Evolutionary conservation across 23 tunicate species (phyloP).

Genomic region (Styela clava): DNA sequence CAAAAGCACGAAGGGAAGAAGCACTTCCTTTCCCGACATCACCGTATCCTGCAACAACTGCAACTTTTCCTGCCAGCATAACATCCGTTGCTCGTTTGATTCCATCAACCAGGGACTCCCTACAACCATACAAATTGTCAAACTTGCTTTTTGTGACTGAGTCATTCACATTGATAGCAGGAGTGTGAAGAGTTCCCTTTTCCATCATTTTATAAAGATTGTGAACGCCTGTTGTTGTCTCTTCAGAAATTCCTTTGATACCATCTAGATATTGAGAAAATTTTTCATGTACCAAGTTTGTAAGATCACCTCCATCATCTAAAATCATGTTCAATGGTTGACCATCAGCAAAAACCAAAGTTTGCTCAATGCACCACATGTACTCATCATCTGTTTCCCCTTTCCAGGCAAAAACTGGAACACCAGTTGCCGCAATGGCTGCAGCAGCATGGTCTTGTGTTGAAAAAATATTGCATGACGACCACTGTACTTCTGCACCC

Average conservation of each 20-base stretch:
- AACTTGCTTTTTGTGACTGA: slow-evolving; percentile 99
- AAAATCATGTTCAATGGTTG: slow-evolving; percentile 97
- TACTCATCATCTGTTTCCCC: slow-evolving; percentile 99
- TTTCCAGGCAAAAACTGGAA: slow-evolving; percentile 97
- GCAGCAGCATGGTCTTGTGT: slow-evolving; percentile 99
- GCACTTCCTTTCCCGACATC: slow-evolving; percentile 99
- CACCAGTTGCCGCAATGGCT: slow-evolving; percentile 93
- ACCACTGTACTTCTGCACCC: slow-evolving; percentile 99
- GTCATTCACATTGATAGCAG: slow-evolving; percentile 99
- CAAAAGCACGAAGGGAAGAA: slow-evolving; percentile 90
- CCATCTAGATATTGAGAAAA: slow-evolving; percentile 77
- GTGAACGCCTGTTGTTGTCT: slow-evolving; percentile 99
- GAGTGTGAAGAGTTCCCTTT: slow-evolving; percentile 50
- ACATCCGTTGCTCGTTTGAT: slow-evolving; percentile 98
- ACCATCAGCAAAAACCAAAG: slow-evolving; percentile 67
- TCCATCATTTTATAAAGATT: slow-evolving; percentile 95
- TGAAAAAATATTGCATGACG: slow-evolving; percentile 98
- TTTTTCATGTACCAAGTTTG: slow-evolving; percentile 90
- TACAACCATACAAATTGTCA: slow-evolving; percentile 96
- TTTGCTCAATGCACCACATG: slow-evolving; percentile 97
- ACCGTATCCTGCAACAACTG: slow-evolving; percentile 95
- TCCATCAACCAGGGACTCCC: slow-evolving; percentile 98
- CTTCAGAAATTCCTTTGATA: slow-evolving; percentile 83
- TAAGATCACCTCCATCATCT: slow-evolving; percentile 97
- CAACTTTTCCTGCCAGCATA: slow-evolving; percentile 98